These are phyloP conservation scores for Lontra canadensis DNA, from an alignment of 2,113 vertebrate species.

Conservation along the genomic window DNA sequence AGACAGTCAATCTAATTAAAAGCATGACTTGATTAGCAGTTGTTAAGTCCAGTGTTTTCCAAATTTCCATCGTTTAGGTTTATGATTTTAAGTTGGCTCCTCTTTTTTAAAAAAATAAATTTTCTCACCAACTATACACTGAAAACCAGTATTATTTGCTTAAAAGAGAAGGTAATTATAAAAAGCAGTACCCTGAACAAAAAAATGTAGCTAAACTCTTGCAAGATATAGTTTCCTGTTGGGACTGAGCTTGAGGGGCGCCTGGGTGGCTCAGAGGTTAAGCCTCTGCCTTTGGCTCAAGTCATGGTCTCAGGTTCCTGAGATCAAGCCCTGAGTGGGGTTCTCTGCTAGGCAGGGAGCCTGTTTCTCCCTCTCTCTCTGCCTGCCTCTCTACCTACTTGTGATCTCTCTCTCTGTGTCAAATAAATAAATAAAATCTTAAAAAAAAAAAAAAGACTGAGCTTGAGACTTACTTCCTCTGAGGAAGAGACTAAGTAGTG, in stretches of 20 bases:
- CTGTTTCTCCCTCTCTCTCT: no score
- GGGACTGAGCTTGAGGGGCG: neutral
- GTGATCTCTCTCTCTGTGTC: no score
- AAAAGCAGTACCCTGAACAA: neutral
- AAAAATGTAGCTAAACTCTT: conserved; percentile 21
- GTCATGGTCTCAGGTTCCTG: no score
- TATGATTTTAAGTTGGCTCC: neutral
- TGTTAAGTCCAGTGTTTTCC: neutral
- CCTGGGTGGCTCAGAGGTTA: no score
- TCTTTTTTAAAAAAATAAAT: neutral
- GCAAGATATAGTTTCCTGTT: neutral
- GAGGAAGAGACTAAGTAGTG: neutral
- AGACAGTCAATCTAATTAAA: conserved; percentile 1
- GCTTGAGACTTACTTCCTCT: neutral
- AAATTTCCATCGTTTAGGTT: conserved; percentile 24
- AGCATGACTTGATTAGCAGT: neutral
- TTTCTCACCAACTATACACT: neutral
- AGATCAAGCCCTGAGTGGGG: no score
- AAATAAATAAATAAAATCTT: no score
- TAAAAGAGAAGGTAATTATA: neutral
- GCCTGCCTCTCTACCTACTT: no score
- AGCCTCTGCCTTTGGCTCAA: no score
- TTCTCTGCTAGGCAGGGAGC: no score
- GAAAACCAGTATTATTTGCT: neutral
- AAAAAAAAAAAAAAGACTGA: neutral